Evolutionary conservation across 1,140 invertebrate species (phyloP).

Genomic region (Drosophila sechellia): DNA sequence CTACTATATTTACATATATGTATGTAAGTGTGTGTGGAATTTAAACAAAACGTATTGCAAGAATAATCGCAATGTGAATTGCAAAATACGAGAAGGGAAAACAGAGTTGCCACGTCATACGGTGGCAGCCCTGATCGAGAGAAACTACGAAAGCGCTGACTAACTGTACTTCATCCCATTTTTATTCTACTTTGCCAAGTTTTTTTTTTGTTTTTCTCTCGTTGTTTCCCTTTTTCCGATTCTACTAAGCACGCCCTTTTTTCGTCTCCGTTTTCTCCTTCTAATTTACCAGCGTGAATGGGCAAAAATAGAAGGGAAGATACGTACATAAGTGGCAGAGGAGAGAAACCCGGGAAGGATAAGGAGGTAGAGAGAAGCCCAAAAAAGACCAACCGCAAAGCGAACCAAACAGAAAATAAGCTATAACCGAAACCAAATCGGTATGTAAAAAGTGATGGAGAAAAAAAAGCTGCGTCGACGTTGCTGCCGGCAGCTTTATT

Average conservation of each 20-base stretch:
- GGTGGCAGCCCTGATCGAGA: conserved; percentile 20
- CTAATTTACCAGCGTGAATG: conserved; percentile 73
- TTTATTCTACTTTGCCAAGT: conserved; percentile 2
- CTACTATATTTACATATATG: neutral
- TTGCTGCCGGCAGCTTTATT: conserved; percentile 43
- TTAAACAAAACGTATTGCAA: conserved; percentile 39
- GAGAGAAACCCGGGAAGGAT: conserved; percentile 1
- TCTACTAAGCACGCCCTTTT: conserved; percentile 30
- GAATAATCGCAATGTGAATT: conserved; percentile 21
- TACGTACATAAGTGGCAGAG: too few species aligned
- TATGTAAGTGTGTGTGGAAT: conserved; percentile 10
- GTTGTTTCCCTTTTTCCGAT: neutral
- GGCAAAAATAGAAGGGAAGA: conserved; percentile 38
- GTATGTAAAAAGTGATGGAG: conserved; percentile 36
- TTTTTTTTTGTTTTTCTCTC: neutral
- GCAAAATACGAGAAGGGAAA: conserved; percentile 12
- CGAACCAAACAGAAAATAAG: conserved; percentile 11
- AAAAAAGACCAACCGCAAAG: conserved; percentile 24
- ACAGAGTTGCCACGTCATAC: conserved; percentile 15
- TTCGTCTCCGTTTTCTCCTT: conserved; percentile 13
- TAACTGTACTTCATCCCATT: conserved; percentile 39
- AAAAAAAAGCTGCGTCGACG: conserved; percentile 33
- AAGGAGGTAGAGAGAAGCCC: conserved; percentile 20
- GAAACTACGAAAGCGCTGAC: conserved; percentile 14
- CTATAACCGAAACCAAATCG: conserved; percentile 8